These are phyloP conservation scores for Blomia tropicalis DNA, from an alignment of 2,888 invertebrate species.

Conservation along the genomic window DNA sequence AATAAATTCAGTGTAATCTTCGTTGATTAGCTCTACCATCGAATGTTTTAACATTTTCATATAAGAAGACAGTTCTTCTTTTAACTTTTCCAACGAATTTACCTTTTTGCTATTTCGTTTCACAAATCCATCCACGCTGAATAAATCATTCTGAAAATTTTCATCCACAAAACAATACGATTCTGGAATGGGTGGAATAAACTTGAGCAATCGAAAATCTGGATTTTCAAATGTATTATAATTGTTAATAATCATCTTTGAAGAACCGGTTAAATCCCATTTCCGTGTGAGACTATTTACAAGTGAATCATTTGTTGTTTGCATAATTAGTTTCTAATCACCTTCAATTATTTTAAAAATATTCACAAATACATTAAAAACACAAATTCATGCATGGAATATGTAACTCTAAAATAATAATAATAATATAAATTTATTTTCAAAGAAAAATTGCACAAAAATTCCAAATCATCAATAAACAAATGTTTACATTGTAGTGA, in stretches of 20 bases:
- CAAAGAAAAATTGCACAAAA: too few species aligned
- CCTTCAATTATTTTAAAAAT: too few species aligned
- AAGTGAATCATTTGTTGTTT: too few species aligned
- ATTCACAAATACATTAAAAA: too few species aligned
- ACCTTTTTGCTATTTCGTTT: slow-evolving; percentile 51
- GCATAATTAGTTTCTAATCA: too few species aligned
- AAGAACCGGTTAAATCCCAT: background rate
- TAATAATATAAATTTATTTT: too few species aligned
- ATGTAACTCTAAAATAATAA: too few species aligned
- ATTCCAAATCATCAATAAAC: too few species aligned
- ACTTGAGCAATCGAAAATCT: slow-evolving; percentile 1
- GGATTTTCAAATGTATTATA: background rate
- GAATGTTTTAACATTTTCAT: slow-evolving; percentile 74
- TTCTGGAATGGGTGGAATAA: slow-evolving; percentile 3
- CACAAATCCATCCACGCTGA: slow-evolving; percentile 82
- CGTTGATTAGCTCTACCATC: slow-evolving; percentile 92
- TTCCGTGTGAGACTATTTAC: background rate
- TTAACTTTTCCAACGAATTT: slow-evolving; percentile 56
- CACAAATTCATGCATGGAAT: too few species aligned
- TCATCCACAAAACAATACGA: slow-evolving; percentile 22
- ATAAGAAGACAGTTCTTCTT: slow-evolving; percentile 76
- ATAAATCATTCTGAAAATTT: slow-evolving; percentile 35
- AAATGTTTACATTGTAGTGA: too few species aligned
- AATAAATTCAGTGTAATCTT: slow-evolving; percentile 94
- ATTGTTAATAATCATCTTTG: background rate